Percentiles rank a stretch among this genome's conserved stretches.
phyloP scores from a whole-genome alignment of 2,797 vertebrate species.

The Ambastaia sidthimunki region DNA sequence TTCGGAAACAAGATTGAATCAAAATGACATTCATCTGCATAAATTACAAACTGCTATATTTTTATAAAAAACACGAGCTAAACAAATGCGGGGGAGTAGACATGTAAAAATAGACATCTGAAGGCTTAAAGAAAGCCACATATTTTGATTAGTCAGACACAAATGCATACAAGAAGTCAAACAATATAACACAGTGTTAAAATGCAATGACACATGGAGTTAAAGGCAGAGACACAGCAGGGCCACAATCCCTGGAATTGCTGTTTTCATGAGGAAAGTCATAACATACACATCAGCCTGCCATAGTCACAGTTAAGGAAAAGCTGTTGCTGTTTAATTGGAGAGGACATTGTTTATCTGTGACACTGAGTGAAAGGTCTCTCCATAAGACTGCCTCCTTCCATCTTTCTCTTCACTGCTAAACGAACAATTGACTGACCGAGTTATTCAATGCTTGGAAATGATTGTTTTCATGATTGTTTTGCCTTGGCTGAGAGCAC shows the following conservation, averaged over 20 bases:
- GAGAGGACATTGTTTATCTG: conserved; percentile 29
- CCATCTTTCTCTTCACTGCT: background rate
- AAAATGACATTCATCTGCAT: conserved; percentile 29
- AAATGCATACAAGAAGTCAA: conserved; percentile 1
- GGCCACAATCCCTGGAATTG: conserved; percentile 1
- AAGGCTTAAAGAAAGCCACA: background rate
- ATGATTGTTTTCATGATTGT: conserved; percentile 17
- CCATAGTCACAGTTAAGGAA: background rate
- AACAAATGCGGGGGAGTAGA: background rate
- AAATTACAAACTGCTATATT: conserved; percentile 46
- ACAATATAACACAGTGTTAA: background rate
- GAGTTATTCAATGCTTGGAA: conserved; percentile 3
- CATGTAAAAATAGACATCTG: background rate
- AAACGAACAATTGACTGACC: background rate
- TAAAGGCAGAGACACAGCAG: background rate
- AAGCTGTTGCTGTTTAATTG: background rate
- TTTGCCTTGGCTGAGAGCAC: background rate
- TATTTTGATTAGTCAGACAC: background rate
- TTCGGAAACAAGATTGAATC: conserved; percentile 32
- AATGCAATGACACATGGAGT: background rate
- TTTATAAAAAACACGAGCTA: background rate
- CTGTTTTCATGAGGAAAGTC: conserved; percentile 35
- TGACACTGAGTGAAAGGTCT: conserved; percentile 10
- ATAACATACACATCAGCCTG: background rate
- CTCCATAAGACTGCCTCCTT: background rate